Base-by-base conservation (phyloP, 2,113 vertebrate species). In the Amphiprion ocellaris region DNA sequence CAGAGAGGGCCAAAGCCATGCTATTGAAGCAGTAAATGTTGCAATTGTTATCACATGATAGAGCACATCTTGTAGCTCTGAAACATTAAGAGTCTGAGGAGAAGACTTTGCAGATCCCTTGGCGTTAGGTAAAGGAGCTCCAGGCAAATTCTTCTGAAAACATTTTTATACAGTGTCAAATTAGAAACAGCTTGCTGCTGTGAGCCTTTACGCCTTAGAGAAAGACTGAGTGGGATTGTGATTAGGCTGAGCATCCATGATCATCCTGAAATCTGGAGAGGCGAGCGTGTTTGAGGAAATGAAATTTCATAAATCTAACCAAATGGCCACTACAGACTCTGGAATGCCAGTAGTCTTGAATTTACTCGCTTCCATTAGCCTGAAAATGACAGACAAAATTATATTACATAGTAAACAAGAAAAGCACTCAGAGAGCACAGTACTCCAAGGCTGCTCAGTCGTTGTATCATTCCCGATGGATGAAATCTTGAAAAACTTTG, bases 161-260 rank as follows among this genome's bases (percentile, higher is more conserved):
- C 64, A 74, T 75, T 73, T 82, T 85, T 83, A 88, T 84, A 85
- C 69, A 62, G 56, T 69, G 77, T 90, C 74, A 90, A 93, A 94
- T 92, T 76, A 86, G 86, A 92, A 92, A 81, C 93, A 92, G 90
- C 83, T 87, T 92, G 79, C 68, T 67, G 55, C 84, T 88, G 79
- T 60, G 76, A 88, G 77, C 77, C 81, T 78, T 80, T 78, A 58
- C 19, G 54, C 80, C 87, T 82, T 26, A 75, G 24, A 82, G 60
- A 30, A 30, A 83, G 74, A 79, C 74, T 77, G 70, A 82, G 79
- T 72, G 74, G 62, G 74, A 78, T 86, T 83, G 62, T 78, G 88
- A 93, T 94, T 90, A 89, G 73, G 75, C 81, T 39, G 64, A 87
- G 87, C 70, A 79, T 86, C 71, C 69, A 80, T 68, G 91, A 83